These are phyloP conservation scores for Chitala chitala DNA, from an alignment of 2,113 vertebrate genomes.

Conservation along the genomic window DNA sequence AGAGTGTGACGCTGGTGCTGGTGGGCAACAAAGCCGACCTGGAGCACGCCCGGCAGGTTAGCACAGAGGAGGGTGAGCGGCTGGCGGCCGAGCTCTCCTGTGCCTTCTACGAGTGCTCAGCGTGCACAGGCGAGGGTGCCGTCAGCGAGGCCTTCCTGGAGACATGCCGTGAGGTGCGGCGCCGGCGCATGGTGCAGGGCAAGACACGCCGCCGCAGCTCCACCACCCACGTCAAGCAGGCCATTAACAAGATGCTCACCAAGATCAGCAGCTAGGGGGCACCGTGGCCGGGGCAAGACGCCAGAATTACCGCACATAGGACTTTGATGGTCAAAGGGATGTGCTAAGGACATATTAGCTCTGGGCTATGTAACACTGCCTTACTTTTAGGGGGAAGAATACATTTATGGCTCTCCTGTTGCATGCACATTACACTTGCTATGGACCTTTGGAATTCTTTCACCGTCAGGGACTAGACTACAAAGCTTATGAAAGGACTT, in stretches of 20 bases:
- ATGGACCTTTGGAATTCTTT: neutral
- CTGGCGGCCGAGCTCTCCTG: conserved; percentile 89
- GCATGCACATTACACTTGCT: neutral
- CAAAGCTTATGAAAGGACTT: neutral
- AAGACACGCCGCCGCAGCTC: conserved; percentile 89
- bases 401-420: neutral
- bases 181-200: conserved; percentile 86
- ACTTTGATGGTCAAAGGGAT: neutral
- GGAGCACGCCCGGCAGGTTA: conserved; percentile 87
- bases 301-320: neutral
- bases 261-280: conserved; percentile 91
- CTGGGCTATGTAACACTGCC: neutral
- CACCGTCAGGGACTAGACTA: neutral
- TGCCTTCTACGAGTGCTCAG: conserved; percentile 95
- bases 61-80: conserved; percentile 89
- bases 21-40: conserved; percentile 96
- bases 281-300: neutral
- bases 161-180: conserved; percentile 85
- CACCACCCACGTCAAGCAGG: conserved; percentile 96
- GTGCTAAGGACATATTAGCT: neutral
- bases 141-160: conserved; percentile 87
- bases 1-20: conserved; percentile 85
- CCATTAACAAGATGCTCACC: conserved; percentile 98
- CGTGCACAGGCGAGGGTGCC: conserved; percentile 83
- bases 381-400: neutral